Conservation (phyloP, 2,797 vertebrate genomes). For the Aerospiza tachiro region DNA sequence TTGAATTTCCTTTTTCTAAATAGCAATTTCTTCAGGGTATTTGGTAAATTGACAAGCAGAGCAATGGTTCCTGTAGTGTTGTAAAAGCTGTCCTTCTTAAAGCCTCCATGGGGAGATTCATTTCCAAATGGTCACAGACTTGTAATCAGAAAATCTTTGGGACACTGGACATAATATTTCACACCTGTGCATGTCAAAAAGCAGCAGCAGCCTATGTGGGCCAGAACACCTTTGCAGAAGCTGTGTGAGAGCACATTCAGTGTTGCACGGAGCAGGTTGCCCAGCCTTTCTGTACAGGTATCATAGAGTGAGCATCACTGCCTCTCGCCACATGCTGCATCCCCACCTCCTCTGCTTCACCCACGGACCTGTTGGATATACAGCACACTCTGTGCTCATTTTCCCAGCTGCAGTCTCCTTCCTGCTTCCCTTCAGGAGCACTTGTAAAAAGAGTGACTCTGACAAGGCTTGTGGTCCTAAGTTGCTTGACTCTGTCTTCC, state of each 20-base stretch:
- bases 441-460: not conserved
- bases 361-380: rapidly evolving
- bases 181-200: not conserved
- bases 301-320: rapidly evolving
- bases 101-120: not conserved
- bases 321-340: not conserved
- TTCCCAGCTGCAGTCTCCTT: not conserved
- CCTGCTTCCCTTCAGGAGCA: not conserved
- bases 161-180: not conserved
- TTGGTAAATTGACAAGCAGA: slow-evolving; percentile 52
- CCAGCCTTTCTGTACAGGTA: rapidly evolving
- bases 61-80: not conserved
- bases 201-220: not conserved
- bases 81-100: not conserved
- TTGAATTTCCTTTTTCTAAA: slow-evolving; percentile 69
- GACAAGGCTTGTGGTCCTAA: not conserved
- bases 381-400: rapidly evolving
- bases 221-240: not conserved
- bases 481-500: not conserved
- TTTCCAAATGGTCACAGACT: not conserved
- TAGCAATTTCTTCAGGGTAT: slow-evolving; percentile 65
- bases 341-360: not conserved
- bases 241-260: rapidly evolving
- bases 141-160: not conserved
- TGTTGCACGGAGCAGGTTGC: not conserved